phyloP scores from a whole-genome alignment of 2,797 vertebrate species.

The Sparus aurata region DNA sequence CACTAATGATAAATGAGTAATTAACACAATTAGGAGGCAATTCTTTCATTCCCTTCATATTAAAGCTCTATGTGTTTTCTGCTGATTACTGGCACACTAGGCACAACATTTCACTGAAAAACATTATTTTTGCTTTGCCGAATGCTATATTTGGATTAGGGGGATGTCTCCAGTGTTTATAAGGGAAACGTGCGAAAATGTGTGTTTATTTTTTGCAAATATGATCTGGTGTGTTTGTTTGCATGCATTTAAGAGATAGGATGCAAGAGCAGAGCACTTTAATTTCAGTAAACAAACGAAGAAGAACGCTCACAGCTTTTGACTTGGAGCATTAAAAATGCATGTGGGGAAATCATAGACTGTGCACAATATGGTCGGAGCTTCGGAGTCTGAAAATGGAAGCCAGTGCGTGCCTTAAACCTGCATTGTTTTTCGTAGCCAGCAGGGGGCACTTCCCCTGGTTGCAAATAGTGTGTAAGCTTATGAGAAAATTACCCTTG shows the following conservation, averaged over 20 bases:
- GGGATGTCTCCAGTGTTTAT: conserved; percentile 1
- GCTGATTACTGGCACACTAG: conserved; percentile 14
- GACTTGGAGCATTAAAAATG: conserved; percentile 7
- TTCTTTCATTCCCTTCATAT: conserved; percentile 25
- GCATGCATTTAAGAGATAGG: conserved; percentile 7
- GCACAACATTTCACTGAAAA: conserved; percentile 3
- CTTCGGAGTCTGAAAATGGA: too few species aligned
- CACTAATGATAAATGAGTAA: conserved; percentile 56
- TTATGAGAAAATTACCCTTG: too few species aligned
- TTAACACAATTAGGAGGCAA: conserved; percentile 53
- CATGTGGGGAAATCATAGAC: background rate
- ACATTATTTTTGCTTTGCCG: background rate
- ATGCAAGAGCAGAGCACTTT: conserved; percentile 1
- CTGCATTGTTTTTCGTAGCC: too few species aligned
- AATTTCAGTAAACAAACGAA: conserved; percentile 14
- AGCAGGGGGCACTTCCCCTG: too few species aligned
- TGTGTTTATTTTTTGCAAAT: conserved; percentile 4
- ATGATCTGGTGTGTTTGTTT: conserved; percentile 32
- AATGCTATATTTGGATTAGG: conserved; percentile 19
- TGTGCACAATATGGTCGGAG: too few species aligned
- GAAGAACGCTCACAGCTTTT: conserved; percentile 2
- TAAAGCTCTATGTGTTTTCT: conserved; percentile 28
- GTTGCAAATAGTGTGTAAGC: too few species aligned
- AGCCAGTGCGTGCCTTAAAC: too few species aligned
- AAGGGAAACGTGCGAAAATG: background rate